Conservation (phyloP, 2,888 invertebrate species). For the Carterocephalus palaemon region DNA sequence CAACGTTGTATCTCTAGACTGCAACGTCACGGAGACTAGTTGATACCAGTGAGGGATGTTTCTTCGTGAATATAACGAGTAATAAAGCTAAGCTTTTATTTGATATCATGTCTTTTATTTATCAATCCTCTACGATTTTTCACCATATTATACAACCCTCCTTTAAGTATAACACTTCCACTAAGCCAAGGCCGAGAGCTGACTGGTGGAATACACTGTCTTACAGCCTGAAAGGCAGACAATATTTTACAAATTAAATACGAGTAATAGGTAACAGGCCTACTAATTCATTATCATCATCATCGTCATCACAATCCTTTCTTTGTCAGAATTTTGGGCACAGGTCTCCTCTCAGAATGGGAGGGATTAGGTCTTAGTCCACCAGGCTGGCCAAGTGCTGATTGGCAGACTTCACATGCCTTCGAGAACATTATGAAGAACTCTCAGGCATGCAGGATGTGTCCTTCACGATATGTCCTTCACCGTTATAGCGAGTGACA, state of each 20-base stretch:
- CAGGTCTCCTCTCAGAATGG: no score
- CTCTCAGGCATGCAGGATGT: no score
- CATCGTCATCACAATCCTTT: no score
- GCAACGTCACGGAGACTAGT: slow-evolving; percentile 67
- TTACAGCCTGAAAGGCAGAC: slow-evolving; percentile 5
- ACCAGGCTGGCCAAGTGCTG: no score
- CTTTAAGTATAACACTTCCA: slow-evolving; percentile 3
- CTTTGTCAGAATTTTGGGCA: no score
- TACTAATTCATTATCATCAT: no score
- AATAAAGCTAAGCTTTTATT: slow-evolving; percentile 88
- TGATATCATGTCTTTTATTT: slow-evolving; percentile 73
- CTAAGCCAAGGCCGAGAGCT: neutral
- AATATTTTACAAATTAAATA: slow-evolving; percentile 8
- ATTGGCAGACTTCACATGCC: no score
- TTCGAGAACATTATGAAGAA: no score
- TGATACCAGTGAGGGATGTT: slow-evolving; percentile 75
- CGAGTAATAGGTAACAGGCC: neutral
- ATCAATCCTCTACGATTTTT: slow-evolving; percentile 14
- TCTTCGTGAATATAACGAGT: slow-evolving; percentile 84
- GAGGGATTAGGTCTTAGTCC: no score
- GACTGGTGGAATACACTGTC: slow-evolving; percentile 1
- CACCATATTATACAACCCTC: no score
- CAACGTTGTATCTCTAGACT: slow-evolving; percentile 56
- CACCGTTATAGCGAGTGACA: no score
- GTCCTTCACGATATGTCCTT: no score